Evolutionary conservation across 2,888 invertebrate genomes (phyloP), one percentile per base, ranked within the genome.

Genomic region (Nomada lathburiana): DNA sequence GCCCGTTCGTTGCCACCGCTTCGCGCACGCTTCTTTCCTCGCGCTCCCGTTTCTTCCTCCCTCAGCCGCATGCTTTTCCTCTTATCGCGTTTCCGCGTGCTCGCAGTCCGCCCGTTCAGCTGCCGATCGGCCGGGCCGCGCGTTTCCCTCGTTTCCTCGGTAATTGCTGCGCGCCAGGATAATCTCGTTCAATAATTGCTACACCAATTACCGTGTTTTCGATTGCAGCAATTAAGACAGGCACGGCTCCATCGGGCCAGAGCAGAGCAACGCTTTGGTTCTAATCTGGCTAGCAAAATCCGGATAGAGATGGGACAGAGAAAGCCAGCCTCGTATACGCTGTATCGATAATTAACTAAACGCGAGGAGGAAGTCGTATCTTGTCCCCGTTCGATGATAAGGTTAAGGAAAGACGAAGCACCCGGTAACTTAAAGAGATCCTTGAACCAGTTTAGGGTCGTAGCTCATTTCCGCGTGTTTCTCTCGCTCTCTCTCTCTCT

Each of bases 1-100:
- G 57, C 65, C 68, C 67, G 80, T 69, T 78, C 62, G 83, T 68
- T 65, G 67, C 76, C 55, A 72, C 42, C 55, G 18, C 23, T 26
- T 60, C 26, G 53, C 63, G 42, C 26, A 50, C 63, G 42, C 52
- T 59, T 42, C 62, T 78, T 23, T 23, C 23, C 23, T 23, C 26
- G 26, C 26, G 26, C 26, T 26, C 26, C 26, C 26, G 26, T 72
- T 74, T 60, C 63, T 9, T 20, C 55, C 62, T 20, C 52, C 57
- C 26, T 36, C 23, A 9, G 36, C 47, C 26, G 3, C 18, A 11
- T 5, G 23, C 55, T 47, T 47, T 59, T 59, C 55, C 4, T 55
- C 2, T 18, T 67, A 16, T 47, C 59, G 50, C 59, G 44, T 18
- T 47, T 57, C 42, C 60, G 50, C 52, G 52, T 47, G 42, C 65